Evolutionary conservation across 2,888 invertebrate genomes (phyloP).

Genomic region (Acholoe squamosa): DNA sequence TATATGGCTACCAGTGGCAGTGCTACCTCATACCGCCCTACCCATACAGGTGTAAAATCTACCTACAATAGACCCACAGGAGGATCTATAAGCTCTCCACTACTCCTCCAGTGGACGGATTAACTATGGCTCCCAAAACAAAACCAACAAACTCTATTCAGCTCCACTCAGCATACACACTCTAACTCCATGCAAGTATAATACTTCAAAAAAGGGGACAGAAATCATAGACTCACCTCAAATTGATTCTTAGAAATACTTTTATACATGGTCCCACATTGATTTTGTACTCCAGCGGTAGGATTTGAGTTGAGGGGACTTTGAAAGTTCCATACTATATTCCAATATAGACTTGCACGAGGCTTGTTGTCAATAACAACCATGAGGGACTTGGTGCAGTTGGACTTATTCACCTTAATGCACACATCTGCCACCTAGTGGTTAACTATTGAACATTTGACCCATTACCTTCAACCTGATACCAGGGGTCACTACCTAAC

Average conservation of each 20-base stretch:
- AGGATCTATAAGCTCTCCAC: slow-evolving; percentile 8
- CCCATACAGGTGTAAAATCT: neutral
- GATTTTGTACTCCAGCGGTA: neutral
- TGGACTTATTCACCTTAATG: no score
- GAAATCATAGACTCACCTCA: neutral
- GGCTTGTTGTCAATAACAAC: slow-evolving; percentile 11
- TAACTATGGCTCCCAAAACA: neutral
- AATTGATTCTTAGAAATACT: neutral
- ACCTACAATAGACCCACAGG: neutral
- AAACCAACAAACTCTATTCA: neutral
- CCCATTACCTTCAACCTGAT: no score
- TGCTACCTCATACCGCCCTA: neutral
- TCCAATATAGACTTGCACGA: neutral
- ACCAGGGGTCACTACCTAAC: no score
- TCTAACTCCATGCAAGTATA: neutral
- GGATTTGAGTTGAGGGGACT: neutral
- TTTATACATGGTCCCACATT: neutral
- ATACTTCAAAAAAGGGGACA: neutral
- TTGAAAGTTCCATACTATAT: neutral
- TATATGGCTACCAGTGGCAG: neutral
- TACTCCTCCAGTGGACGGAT: neutral
- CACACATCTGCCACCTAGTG: no score
- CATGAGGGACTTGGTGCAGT: neutral
- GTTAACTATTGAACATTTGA: no score
- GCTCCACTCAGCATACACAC: neutral